Evolutionary conservation across 2,113 vertebrate species (phyloP).

Genomic region (Corvus hawaiiensis): DNA sequence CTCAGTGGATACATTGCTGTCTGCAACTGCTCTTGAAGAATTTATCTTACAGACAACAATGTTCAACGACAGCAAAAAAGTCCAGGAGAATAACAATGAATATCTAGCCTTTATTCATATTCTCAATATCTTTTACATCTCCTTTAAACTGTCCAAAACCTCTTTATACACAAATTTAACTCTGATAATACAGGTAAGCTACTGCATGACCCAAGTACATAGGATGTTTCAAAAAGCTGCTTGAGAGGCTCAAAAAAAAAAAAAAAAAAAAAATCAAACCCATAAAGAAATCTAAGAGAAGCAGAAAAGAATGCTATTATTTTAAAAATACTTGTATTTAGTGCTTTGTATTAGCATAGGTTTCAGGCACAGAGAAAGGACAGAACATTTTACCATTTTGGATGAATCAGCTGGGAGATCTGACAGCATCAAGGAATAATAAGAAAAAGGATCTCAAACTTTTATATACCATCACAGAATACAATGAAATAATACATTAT

Average conservation of each 20-base stretch:
- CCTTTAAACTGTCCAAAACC: not conserved
- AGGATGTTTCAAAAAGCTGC: not conserved
- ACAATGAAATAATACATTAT: not conserved
- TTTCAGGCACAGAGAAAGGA: not conserved
- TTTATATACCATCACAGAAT: not conserved
- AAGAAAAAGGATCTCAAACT: not conserved
- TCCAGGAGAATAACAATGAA: slow-evolving; percentile 16
- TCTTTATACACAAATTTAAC: not conserved
- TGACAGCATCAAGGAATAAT: not conserved
- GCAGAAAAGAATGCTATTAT: not conserved
- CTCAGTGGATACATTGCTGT: not conserved
- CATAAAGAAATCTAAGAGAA: not conserved
- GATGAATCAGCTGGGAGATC: not conserved
- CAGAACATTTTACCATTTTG: not conserved
- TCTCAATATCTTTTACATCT: slow-evolving; percentile 22
- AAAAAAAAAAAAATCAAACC: not conserved
- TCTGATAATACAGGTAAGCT: not conserved
- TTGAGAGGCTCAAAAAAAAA: not conserved
- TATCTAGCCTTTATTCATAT: slow-evolving; percentile 27
- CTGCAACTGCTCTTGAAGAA: not conserved
- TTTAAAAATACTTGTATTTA: not conserved
- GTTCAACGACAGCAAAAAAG: not conserved
- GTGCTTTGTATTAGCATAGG: not conserved
- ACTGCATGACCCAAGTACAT: not conserved
- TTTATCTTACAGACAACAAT: slow-evolving; percentile 20